Evolutionary conservation across 2,113 vertebrate species (phyloP).

Genomic region (Myiagra hebetior): DNA sequence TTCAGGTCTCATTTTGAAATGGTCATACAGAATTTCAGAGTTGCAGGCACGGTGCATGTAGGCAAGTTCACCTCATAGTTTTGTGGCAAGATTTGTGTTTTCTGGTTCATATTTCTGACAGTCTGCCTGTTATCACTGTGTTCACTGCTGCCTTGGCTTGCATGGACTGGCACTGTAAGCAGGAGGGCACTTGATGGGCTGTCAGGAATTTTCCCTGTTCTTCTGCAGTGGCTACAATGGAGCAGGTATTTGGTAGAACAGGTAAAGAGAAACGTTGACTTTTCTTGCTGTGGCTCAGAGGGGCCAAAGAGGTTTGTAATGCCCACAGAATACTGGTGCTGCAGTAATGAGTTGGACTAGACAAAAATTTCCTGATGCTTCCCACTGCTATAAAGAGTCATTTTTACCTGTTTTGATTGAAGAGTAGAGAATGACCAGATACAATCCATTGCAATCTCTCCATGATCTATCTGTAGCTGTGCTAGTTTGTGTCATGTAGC

Average conservation of each 20-base stretch:
- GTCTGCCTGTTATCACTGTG: accelerated
- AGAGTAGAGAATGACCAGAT: background rate
- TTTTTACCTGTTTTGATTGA: background rate
- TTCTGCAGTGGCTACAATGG: background rate
- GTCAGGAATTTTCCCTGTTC: background rate
- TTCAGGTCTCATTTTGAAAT: background rate
- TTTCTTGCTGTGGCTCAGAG: background rate
- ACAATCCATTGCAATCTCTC: accelerated
- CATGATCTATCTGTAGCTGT: background rate
- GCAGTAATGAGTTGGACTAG: background rate
- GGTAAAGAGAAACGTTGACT: background rate
- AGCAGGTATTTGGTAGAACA: accelerated
- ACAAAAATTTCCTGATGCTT: background rate
- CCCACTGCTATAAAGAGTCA: background rate
- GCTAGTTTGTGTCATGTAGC: background rate
- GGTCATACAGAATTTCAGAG: background rate
- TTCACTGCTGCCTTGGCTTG: background rate
- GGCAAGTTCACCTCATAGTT: background rate
- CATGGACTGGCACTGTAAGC: background rate
- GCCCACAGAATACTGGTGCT: accelerated
- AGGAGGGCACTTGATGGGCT: background rate
- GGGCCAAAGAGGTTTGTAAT: background rate
- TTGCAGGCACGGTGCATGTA: background rate
- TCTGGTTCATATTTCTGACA: background rate
- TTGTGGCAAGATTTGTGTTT: background rate